Evolutionary conservation across 2,888 invertebrate genomes (phyloP).

Genomic region (Busseola fusca): DNA sequence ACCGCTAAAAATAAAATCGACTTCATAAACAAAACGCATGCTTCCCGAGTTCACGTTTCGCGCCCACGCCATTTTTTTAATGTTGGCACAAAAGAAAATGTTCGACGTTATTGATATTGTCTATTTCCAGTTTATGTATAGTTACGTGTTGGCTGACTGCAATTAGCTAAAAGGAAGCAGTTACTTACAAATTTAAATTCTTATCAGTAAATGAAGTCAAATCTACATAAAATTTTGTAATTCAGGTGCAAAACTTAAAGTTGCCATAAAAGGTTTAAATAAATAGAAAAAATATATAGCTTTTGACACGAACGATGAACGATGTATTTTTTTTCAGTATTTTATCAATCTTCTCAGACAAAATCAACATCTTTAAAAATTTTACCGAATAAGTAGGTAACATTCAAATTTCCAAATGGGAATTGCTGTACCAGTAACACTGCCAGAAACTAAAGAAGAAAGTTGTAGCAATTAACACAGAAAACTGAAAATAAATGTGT

Average conservation of each 20-base stretch:
- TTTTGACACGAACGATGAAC: conserved; percentile 8
- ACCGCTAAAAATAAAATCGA: conserved; percentile 83
- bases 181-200: conserved; percentile 6
- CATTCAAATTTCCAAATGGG: conserved; percentile 1
- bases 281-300: neutral
- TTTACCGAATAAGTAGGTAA: too few relatives aligned
- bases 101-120: conserved; percentile 51
- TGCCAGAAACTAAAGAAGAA: neutral
- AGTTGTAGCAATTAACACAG: conserved; percentile 1
- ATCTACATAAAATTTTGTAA: neutral
- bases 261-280: neutral
- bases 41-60: conserved; percentile 71
- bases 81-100: conserved; percentile 63
- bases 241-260: neutral
- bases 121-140: conserved; percentile 55
- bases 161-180: conserved; percentile 29
- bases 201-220: neutral
- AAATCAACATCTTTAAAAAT: neutral
- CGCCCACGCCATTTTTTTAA: conserved; percentile 72
- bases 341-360: neutral
- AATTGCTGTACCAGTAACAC: conserved; percentile 13
- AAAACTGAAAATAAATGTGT: conserved; percentile 1
- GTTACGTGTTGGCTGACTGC: conserved; percentile 36
- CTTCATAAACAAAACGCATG: conserved; percentile 86
- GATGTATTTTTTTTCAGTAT: neutral